A percentile compares a stretch with the other conserved stretches of the same genome.
These are phyloP conservation scores for Myrmecobius fasciatus DNA, from an alignment of 2,113 vertebrate species.

Conservation along the genomic window DNA sequence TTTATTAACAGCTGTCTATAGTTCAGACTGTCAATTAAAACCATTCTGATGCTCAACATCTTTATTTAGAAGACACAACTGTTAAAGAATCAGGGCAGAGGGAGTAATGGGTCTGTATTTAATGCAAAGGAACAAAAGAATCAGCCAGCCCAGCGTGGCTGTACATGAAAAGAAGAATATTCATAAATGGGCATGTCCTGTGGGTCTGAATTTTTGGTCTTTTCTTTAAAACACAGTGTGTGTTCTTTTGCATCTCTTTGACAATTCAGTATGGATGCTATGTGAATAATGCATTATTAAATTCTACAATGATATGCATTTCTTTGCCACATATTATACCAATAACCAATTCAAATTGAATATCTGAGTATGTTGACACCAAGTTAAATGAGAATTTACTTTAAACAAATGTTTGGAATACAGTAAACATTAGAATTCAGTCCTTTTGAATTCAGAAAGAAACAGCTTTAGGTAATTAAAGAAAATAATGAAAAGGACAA, in stretches of 20 bases:
- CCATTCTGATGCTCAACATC: neutral
- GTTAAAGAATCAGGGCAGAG: neutral
- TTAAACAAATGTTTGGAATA: constrained; percentile 53
- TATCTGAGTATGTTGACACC: neutral
- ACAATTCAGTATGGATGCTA: neutral
- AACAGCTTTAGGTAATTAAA: neutral
- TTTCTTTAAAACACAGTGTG: neutral
- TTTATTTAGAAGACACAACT: neutral
- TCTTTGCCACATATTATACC: constrained; percentile 13
- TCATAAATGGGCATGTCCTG: neutral
- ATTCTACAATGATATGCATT: constrained; percentile 9
- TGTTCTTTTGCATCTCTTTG: neutral
- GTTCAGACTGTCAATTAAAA: neutral
- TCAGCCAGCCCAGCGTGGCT: neutral
- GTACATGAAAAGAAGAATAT: neutral
- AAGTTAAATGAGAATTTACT: constrained; percentile 11
- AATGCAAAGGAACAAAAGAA: neutral
- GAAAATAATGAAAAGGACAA: fast-evolving
- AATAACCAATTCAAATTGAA: constrained; percentile 34
- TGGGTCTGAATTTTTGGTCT: neutral
- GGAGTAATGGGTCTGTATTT: neutral
- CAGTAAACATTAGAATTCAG: neutral
- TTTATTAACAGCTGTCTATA: neutral
- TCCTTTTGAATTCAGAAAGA: constrained; percentile 14
- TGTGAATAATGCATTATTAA: neutral